phyloP scores from a whole-genome alignment of 2,888 invertebrate species.

The Chrysina gloriosa region DNA sequence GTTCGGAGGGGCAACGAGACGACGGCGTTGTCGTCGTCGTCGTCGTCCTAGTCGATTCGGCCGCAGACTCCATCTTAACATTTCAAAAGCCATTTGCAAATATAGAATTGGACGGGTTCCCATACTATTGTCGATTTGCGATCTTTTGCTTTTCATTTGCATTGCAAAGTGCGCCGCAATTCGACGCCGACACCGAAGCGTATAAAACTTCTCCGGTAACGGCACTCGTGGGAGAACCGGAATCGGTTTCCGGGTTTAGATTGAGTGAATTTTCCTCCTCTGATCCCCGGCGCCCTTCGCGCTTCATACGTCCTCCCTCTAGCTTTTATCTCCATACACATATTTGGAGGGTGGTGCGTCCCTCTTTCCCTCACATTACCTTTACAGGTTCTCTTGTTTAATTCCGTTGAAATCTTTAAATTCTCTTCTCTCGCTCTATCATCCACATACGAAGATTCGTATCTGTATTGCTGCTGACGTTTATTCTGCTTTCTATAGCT shows the following conservation, averaged over 20 bases:
- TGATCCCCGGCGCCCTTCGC: conserved; percentile 46
- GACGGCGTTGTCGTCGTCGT: background rate
- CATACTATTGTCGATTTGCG: conserved; percentile 64
- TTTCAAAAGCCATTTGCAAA: conserved; percentile 61
- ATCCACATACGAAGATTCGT: conserved; percentile 54
- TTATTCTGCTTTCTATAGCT: conserved; percentile 45
- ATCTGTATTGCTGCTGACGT: conserved; percentile 53
- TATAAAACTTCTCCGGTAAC: conserved; percentile 63
- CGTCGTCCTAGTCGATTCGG: conserved; percentile 29
- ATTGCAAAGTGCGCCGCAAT: conserved; percentile 64
- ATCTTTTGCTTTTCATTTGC: conserved; percentile 66
- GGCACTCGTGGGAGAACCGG: conserved; percentile 62
- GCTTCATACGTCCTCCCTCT: conserved; percentile 52
- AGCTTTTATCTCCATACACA: background rate
- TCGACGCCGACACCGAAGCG: conserved; percentile 61
- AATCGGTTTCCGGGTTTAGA: conserved; percentile 66
- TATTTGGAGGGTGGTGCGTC: background rate
- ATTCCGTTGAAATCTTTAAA: conserved; percentile 63
- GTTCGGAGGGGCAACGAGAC: background rate
- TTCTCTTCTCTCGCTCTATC: conserved; percentile 45
- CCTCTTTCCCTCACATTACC: conserved; percentile 55
- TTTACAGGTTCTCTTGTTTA: conserved; percentile 62
- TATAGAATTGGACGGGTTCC: conserved; percentile 61
- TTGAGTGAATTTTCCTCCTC: conserved; percentile 63
- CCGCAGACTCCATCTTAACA: conserved; percentile 44